Evolutionary conservation across 2,888 invertebrate genomes (phyloP).

Genomic region (Pharmacophagus antenor): DNA sequence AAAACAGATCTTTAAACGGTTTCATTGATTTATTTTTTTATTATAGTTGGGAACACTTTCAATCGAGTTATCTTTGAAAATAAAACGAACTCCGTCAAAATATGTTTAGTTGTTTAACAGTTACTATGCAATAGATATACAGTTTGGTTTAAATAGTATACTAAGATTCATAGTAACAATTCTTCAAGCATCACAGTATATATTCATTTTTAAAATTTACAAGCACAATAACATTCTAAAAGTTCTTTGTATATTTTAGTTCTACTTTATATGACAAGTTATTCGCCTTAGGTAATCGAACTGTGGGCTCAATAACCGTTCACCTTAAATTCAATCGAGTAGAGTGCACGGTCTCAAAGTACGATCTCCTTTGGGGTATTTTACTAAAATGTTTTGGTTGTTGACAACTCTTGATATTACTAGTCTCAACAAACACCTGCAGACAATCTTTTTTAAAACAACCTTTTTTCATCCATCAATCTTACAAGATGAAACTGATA

Average conservation of each 20-base stretch:
- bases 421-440: slow-evolving; percentile 49
- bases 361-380: slow-evolving; percentile 62
- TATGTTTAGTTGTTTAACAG: too few relatives aligned
- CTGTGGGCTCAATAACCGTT: slow-evolving; percentile 53
- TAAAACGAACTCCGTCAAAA: too few relatives aligned
- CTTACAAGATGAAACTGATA: background rate
- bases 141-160: too few relatives aligned
- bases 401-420: slow-evolving; percentile 56
- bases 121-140: too few relatives aligned
- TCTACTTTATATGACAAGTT: slow-evolving; percentile 23
- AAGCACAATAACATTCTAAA: slow-evolving; percentile 9
- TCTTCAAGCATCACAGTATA: background rate
- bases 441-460: slow-evolving; percentile 32
- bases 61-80: too few relatives aligned
- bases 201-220: slow-evolving; percentile 1
- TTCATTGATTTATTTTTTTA: too few relatives aligned
- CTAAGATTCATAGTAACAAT: too few relatives aligned
- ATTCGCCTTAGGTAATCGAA: slow-evolving; percentile 36
- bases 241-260: slow-evolving; percentile 11
- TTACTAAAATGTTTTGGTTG: slow-evolving; percentile 70
- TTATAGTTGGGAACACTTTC: too few relatives aligned
- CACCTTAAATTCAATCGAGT: slow-evolving; percentile 71
- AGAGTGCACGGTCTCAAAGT: slow-evolving; percentile 62
- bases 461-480: background rate
- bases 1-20: too few relatives aligned